These are phyloP conservation scores for Cosmia pyralina DNA, from an alignment of 2,888 invertebrate genomes.

Conservation along the genomic window DNA sequence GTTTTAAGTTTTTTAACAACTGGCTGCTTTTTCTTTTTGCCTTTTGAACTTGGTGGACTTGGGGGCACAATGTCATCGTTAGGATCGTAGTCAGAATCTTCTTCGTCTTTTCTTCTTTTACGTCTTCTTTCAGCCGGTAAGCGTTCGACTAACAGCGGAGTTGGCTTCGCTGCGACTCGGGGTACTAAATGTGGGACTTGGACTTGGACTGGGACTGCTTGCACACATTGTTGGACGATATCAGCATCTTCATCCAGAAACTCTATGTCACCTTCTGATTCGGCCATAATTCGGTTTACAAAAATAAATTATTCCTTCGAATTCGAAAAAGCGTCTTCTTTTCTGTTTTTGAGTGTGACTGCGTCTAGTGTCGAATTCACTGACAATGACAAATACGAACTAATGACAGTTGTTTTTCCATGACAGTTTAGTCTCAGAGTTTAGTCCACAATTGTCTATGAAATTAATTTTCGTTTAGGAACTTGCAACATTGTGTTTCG, in stretches of 20 bases:
- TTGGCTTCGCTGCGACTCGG: conserved; percentile 40
- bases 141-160: conserved; percentile 74
- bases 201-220: conserved; percentile 49
- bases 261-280: conserved; percentile 82
- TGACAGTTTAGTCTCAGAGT: background rate
- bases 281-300: conserved; percentile 68
- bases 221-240: conserved; percentile 84
- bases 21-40: conserved; percentile 56
- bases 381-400: background rate
- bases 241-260: conserved; percentile 87
- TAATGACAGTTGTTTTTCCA: background rate
- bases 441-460: conserved; percentile 8
- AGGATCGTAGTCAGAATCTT: conserved; percentile 85
- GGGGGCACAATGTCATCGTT: conserved; percentile 68
- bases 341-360: background rate
- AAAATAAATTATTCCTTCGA: background rate
- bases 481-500: background rate
- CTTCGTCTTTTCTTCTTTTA: conserved; percentile 73
- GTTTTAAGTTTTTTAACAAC: conserved; percentile 54
- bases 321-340: background rate
- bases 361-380: background rate
- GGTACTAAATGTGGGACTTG: conserved; percentile 30
- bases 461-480: conserved; percentile 6
- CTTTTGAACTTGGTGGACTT: conserved; percentile 63
- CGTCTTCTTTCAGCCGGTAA: conserved; percentile 62